These are phyloP conservation scores for Sebastes itinus DNA, from an alignment of 2,797 vertebrate species.

Conservation along the genomic window DNA sequence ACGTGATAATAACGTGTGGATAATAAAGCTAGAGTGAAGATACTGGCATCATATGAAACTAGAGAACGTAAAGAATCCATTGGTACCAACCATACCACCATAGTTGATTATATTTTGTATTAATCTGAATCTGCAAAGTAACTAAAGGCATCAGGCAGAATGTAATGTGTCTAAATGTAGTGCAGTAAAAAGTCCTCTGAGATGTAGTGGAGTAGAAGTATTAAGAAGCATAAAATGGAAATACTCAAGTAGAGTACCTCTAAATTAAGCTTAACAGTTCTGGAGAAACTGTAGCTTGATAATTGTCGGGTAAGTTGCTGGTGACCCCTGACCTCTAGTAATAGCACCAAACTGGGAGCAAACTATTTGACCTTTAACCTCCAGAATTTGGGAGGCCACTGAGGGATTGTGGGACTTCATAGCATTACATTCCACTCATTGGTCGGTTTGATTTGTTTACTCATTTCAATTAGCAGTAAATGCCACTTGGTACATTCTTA, in stretches of 20 bases:
- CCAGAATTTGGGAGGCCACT: conserved; percentile 57
- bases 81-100: too few relatives aligned
- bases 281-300: not conserved
- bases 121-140: not conserved
- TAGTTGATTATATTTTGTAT: not conserved
- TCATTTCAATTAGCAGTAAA: conserved; percentile 52
- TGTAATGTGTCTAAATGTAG: not conserved
- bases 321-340: conserved; percentile 49
- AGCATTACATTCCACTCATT: conserved; percentile 62
- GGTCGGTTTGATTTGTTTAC: conserved; percentile 59
- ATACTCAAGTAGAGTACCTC: not conserved
- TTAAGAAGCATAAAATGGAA: not conserved
- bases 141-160: not conserved
- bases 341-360: conserved; percentile 48
- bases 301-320: not conserved
- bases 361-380: conserved; percentile 74
- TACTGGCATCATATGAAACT: too few relatives aligned
- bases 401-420: conserved; percentile 61
- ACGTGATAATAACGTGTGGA: too few relatives aligned
- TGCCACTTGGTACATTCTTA: conserved; percentile 30
- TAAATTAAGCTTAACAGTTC: not conserved
- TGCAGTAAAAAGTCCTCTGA: not conserved
- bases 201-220: not conserved
- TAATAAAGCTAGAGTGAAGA: too few relatives aligned
- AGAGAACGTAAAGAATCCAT: too few relatives aligned